Conservation (phyloP, 2,113 vertebrate genomes). For the Oplegnathus fasciatus region DNA sequence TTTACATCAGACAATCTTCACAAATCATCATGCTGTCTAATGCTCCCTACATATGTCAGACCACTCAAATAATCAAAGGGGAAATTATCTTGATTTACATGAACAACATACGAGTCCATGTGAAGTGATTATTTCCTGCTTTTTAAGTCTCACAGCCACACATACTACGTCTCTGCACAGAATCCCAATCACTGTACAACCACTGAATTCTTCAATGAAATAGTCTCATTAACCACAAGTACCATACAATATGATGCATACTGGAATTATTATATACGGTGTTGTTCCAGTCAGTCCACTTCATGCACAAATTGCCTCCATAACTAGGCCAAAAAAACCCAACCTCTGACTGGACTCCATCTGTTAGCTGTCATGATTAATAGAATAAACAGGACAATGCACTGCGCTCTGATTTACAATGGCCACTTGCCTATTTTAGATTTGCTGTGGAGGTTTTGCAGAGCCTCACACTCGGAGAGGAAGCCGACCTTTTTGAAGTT, state of each 20-base stretch:
- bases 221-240: constrained; percentile 32
- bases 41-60: constrained; percentile 19
- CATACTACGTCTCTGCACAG: constrained; percentile 1
- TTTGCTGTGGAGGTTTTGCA: constrained; percentile 29
- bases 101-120: neutral
- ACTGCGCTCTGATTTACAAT: constrained; percentile 45
- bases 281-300: constrained; percentile 50
- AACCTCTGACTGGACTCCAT: constrained; percentile 16
- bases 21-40: neutral
- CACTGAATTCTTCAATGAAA: constrained; percentile 29
- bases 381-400: constrained; percentile 54
- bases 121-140: constrained; percentile 33
- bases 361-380: constrained; percentile 59
- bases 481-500: constrained; percentile 20
- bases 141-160: neutral
- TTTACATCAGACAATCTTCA: constrained; percentile 4
- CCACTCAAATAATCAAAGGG: constrained; percentile 34
- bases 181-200: constrained; percentile 30
- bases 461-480: constrained; percentile 18
- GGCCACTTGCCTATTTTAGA: constrained; percentile 45
- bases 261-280: constrained; percentile 54
- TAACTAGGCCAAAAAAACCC: constrained; percentile 11
- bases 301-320: constrained; percentile 51
- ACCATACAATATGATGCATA: constrained; percentile 37
- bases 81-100: constrained; percentile 33